phyloP scores from a whole-genome alignment of 2,113 vertebrate species.

The Campylomormyrus tamandua region DNA sequence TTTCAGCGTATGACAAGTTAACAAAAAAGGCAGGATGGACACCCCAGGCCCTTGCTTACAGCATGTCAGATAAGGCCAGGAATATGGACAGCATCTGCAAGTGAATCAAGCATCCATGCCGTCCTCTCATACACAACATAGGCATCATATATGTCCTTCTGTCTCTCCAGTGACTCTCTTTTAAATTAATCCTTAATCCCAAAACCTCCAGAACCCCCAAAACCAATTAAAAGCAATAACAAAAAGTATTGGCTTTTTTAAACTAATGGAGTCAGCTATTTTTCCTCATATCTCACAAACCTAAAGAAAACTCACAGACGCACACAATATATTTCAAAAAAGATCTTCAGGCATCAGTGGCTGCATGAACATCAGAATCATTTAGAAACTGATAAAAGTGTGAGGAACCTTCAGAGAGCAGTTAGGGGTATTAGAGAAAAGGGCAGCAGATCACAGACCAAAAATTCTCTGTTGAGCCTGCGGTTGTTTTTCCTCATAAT shows the following conservation, averaged over 20 bases:
- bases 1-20: not conserved
- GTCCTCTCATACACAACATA: not conserved
- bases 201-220: not conserved
- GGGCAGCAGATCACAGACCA: not conserved
- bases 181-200: not conserved
- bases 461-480: not conserved
- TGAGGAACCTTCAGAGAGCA: not conserved
- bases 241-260: not conserved
- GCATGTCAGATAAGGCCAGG: not conserved
- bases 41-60: not conserved
- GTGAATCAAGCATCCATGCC: not conserved
- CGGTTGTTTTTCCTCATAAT: not conserved
- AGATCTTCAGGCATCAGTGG: not conserved
- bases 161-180: not conserved
- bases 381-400: not conserved
- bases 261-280: not conserved
- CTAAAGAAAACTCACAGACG: not conserved
- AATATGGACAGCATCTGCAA: not conserved
- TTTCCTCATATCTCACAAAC: not conserved
- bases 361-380: not conserved
- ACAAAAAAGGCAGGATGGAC: not conserved
- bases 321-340: not conserved
- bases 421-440: not conserved
- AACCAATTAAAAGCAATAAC: not conserved
- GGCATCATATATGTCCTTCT: not conserved